Base-by-base conservation (phyloP, 2,888 invertebrate species). In the Diarsia mendica region DNA sequence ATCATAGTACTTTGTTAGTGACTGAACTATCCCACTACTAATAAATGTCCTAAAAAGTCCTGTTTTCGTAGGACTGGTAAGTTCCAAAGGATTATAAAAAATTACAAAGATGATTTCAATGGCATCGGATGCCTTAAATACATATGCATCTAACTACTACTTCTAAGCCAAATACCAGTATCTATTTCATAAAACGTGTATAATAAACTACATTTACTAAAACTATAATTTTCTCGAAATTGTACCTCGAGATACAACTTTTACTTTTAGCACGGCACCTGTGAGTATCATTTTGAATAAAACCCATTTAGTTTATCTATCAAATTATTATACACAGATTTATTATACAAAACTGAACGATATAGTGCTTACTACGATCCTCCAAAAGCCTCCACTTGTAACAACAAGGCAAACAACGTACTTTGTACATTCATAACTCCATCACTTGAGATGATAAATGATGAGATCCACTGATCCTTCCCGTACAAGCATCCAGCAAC, bases 401-500 rank as follows among this genome's bases (percentile, higher is more conserved):
- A 75, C 53, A 63, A 46, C 18, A 69, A 64, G 64, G 8, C 10
- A n/a, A 66, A 58, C 33, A 76, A 67, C 28, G 28, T 44, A 55
- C 55, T 77, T 79, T 69, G 69, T 60, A 73, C 68, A 74, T 86
- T 82, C 85, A 67, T 85, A 87, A 71, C 78, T 84, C 78, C 68
- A 78, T 85, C 83, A 77, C 83, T 78, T 86, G 75, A 84, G 78
- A 91, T 91, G 90, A 92, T 91, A 91, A 91, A 93, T 87, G 91
- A 90, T 87, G 85, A 87, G 87, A 91, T 90, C 82, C 67, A 85
- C 82, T 91, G 90, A 93, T 91, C 91, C 89, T 86, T 88, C 83
- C 80, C 75, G 80, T 79, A 77, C 80, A 83, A 81, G 86, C 85
- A 88, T 87, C 88, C 89, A 74, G 85, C 85, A 89, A 88, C 89